Conservation (phyloP, 2,797 vertebrate genomes). For the Pachyuromys duprasi region DNA sequence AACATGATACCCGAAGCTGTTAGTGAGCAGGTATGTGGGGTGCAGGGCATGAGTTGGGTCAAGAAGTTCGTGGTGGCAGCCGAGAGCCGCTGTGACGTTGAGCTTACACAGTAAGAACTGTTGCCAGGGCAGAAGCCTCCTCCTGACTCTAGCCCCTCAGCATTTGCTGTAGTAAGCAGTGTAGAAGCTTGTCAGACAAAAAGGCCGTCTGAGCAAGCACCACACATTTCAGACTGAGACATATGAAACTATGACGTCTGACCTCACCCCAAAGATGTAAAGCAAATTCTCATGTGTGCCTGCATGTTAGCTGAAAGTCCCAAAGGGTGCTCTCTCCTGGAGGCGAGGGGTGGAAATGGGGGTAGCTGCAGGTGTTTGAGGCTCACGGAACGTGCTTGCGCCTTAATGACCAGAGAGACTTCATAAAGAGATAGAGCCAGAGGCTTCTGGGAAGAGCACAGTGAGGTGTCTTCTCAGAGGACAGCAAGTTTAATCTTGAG, state of each 20-base stretch:
- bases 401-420: not conserved
- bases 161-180: too few relatives aligned
- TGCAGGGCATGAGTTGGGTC: not conserved
- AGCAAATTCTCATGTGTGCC: not conserved
- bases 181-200: not conserved
- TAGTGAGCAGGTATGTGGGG: slow-evolving; percentile 90
- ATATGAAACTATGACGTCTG: not conserved
- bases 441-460: not conserved
- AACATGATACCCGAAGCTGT: slow-evolving; percentile 96
- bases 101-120: accelerated
- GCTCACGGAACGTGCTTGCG: accelerated
- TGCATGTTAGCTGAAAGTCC: not conserved
- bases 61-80: accelerated
- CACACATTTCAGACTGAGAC: accelerated
- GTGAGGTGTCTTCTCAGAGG: not conserved
- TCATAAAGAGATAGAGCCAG: not conserved
- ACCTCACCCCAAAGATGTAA: not conserved
- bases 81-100: accelerated
- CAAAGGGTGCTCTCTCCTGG: accelerated
- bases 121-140: not conserved
- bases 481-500: not conserved
- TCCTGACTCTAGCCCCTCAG: too few relatives aligned
- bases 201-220: not conserved
- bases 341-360: too few relatives aligned
- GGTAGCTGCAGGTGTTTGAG: not conserved